These are phyloP conservation scores for Acestrorhynchus altus DNA, from an alignment of 2,797 vertebrate genomes.

Conservation along the genomic window DNA sequence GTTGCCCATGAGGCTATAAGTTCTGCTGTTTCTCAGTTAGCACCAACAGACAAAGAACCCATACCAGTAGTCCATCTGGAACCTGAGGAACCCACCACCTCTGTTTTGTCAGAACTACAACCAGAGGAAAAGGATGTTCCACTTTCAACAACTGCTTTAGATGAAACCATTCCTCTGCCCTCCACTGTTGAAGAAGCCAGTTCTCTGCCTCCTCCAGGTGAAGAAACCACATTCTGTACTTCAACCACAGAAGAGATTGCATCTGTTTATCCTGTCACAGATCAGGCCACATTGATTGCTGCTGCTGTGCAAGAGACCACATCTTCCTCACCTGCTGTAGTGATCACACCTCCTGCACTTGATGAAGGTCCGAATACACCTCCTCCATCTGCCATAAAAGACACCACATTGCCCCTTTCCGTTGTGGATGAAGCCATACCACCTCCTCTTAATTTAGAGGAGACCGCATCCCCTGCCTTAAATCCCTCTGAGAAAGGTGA, in stretches of 20 bases:
- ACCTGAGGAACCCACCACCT: not conserved
- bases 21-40: not conserved
- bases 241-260: not conserved
- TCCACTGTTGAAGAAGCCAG: not conserved
- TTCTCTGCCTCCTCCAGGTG: not conserved
- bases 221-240: constrained; percentile 1
- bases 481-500: not conserved
- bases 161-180: not conserved
- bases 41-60: not conserved
- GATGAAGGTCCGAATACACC: constrained; percentile 13
- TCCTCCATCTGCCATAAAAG: not conserved
- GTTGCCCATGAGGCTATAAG: too few relatives aligned
- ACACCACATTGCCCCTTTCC: not conserved
- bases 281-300: not conserved
- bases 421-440: constrained; percentile 9
- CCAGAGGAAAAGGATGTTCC: not conserved
- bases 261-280: not conserved
- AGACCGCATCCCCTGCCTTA: not conserved
- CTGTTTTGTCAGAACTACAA: not conserved
- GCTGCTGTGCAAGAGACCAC: not conserved
- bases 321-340: not conserved
- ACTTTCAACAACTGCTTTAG: not conserved
- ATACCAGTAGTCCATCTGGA: not conserved
- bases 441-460: not conserved
- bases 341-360: not conserved